phyloP scores from a whole-genome alignment of 2,888 invertebrate species.

The Clostera curtula region DNA sequence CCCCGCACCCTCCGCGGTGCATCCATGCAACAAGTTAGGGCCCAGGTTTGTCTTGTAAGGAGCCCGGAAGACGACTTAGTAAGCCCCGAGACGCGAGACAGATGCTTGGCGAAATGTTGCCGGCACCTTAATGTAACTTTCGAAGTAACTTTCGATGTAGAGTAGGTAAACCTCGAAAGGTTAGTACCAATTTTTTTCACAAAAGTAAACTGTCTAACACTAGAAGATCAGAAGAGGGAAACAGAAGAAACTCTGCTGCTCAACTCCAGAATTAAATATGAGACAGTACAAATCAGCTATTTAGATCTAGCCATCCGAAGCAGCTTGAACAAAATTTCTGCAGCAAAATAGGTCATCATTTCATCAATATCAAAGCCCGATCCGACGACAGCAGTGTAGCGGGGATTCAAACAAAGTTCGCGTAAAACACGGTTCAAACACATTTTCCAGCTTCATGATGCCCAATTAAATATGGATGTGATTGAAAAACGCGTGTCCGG shows the following conservation, averaged over 20 bases:
- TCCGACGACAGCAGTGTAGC: slow-evolving; percentile 23
- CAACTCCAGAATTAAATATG: too few species aligned
- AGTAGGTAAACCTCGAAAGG: too few species aligned
- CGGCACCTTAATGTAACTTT: neutral
- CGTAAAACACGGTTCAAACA: slow-evolving; percentile 63
- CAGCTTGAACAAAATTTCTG: too few species aligned
- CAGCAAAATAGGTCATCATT: too few species aligned
- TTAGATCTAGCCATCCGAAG: too few species aligned
- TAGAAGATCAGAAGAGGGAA: too few species aligned
- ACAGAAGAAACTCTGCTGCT: too few species aligned
- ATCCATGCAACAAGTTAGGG: slow-evolving; percentile 73
- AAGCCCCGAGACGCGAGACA: slow-evolving; percentile 20
- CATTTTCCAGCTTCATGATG: slow-evolving; percentile 69
- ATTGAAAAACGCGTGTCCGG: slow-evolving; percentile 76
- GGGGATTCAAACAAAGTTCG: slow-evolving; percentile 48
- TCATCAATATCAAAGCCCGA: too few species aligned
- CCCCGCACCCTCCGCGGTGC: slow-evolving; percentile 57
- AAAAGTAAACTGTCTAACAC: too few species aligned
- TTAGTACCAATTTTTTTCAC: too few species aligned
- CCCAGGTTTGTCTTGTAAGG: slow-evolving; percentile 58
- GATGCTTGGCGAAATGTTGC: slow-evolving; percentile 1
- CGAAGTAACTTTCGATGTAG: slow-evolving; percentile 1
- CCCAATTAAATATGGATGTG: slow-evolving; percentile 76
- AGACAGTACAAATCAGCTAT: too few species aligned
- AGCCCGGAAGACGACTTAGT: slow-evolving; percentile 43